Evolutionary conservation across 2,113 vertebrate genomes (phyloP).

Genomic region (Corynorhinus townsendii): DNA sequence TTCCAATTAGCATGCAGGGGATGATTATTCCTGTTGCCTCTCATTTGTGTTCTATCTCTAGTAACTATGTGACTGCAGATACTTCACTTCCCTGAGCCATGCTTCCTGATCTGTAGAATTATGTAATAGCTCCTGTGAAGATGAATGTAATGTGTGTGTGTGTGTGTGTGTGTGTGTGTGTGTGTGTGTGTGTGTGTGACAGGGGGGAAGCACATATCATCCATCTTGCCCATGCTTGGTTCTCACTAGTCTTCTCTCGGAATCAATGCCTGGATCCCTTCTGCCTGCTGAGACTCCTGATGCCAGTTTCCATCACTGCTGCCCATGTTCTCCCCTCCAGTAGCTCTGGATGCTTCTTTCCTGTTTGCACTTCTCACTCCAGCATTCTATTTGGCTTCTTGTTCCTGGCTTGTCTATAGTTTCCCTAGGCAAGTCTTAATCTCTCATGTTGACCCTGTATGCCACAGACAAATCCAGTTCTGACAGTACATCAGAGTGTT

Average conservation of each 20-base stretch:
- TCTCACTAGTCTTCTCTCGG: neutral
- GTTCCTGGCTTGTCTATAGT: neutral
- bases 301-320: accelerated
- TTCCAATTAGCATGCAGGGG: neutral
- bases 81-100: neutral
- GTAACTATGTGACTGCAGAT: neutral
- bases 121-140: neutral
- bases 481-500: neutral
- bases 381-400: neutral
- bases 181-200: no score
- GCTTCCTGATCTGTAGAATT: neutral
- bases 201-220: neutral
- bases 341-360: neutral
- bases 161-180: no score
- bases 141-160: neutral
- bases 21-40: neutral
- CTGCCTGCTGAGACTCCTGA: neutral
- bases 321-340: neutral
- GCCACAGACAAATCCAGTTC: neutral
- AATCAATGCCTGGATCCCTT: neutral
- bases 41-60: neutral
- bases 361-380: neutral
- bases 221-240: accelerated
- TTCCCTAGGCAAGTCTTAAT: neutral
- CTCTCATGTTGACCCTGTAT: neutral